These are phyloP conservation scores for Brachycybe producta DNA, from an alignment of 2,888 invertebrate species.

Conservation along the genomic window DNA sequence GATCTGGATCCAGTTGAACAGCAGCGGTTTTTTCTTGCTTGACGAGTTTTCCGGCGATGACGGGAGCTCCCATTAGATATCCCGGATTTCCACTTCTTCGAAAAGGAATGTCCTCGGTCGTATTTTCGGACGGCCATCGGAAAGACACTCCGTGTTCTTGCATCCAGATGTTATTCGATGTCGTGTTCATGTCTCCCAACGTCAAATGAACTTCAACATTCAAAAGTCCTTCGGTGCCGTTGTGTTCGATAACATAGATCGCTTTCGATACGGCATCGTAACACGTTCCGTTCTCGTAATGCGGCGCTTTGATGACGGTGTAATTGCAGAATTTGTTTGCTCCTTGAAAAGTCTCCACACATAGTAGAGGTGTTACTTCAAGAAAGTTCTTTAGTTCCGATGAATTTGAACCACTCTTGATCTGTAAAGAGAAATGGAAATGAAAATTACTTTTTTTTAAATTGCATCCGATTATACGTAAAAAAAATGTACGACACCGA, in stretches of 20 bases:
- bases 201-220: slow-evolving; percentile 2
- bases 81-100: slow-evolving; percentile 14
- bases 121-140: background rate
- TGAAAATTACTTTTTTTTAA: too few relatives aligned
- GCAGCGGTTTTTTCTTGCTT: background rate
- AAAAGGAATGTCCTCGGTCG: background rate
- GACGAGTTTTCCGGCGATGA: slow-evolving; percentile 13
- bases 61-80: slow-evolving; percentile 3
- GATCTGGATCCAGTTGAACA: slow-evolving; percentile 4
- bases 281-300: background rate
- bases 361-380: background rate
- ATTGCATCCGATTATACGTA: too few relatives aligned
- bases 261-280: slow-evolving; percentile 1
- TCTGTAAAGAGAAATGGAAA: too few relatives aligned
- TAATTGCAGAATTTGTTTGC: background rate
- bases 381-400: slow-evolving; percentile 6
- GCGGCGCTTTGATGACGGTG: background rate
- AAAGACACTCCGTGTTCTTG: slow-evolving; percentile 6
- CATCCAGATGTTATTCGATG: background rate
- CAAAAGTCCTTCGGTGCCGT: slow-evolving; percentile 10
- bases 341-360: slow-evolving; percentile 1
- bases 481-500: too few relatives aligned
- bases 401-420: too few relatives aligned
- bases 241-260: slow-evolving; percentile 4
- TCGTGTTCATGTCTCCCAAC: background rate